Evolutionary conservation across 2,888 invertebrate species (phyloP), one percentile per base, ranked within the genome.

Genomic region (Melitaea athalia): DNA sequence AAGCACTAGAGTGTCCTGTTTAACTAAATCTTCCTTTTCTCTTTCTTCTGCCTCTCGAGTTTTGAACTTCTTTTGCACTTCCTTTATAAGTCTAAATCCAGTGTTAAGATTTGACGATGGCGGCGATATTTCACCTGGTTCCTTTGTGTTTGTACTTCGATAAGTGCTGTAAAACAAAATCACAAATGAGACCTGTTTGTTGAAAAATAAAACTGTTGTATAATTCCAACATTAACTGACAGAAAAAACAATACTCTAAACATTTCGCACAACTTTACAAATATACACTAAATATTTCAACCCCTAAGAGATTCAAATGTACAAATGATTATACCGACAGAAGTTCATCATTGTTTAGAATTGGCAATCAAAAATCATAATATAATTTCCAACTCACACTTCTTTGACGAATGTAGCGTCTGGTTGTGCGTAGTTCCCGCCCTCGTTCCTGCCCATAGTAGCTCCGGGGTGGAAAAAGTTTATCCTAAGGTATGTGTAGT

Each of bases 381-480:
- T 5, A 45, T 14, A 14, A 11, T 45, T 14, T 49, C 0, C 6
- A 45, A 15, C 96, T 95, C 90, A 97, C 95, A 99, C 96, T 95
- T 99, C 99, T 92, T 99, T 99, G 12, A 99, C 95, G 85, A 98
- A 99, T 0, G 98, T 98, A 3, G 99, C 98, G 86, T 99, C 98
- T 0, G 99, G 98, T 82, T 98, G 97, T 1, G 98, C 96, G 86
- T 98, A 99, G 69, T 96, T 94, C 2, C 97, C 97, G 8, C 97
- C 97, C 84, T 99, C 99, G 79, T 97, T 97, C 71, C 97, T 95
- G 0, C 98, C 99, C 95, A 99, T 97, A 0, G 99, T 97, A 12
- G 98, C 97, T 24, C 99, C 99, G 45, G 99, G 99, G 89, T 99
- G 99, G 91, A 98, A 99, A 89, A 99, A 99, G 89, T 99, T 99